These are phyloP conservation scores for Cyprinodon diabolis DNA, from an alignment of 2,797 vertebrate species.

Conservation along the genomic window DNA sequence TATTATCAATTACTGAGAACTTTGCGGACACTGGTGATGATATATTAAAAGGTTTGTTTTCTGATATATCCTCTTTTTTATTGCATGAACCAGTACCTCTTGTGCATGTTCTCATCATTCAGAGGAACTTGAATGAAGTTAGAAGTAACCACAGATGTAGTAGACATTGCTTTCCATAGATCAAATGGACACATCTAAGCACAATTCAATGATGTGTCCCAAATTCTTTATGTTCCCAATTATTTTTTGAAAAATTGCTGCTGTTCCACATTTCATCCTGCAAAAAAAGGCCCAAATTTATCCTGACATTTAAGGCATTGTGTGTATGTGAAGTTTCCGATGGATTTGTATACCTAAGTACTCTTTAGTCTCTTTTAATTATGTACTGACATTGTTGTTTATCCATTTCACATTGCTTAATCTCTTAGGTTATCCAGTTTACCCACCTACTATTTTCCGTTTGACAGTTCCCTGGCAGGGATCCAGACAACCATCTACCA, in stretches of 20 bases:
- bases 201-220: too few relatives aligned
- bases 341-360: background rate
- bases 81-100: too few relatives aligned
- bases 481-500: slow-evolving; percentile 82
- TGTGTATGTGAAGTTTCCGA: background rate
- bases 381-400: background rate
- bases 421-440: slow-evolving; percentile 81
- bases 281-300: background rate
- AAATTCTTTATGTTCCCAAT: too few relatives aligned
- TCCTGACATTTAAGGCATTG: background rate
- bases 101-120: too few relatives aligned
- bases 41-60: too few relatives aligned
- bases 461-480: slow-evolving; percentile 79
- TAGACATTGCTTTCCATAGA: too few relatives aligned
- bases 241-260: background rate
- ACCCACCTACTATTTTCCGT: slow-evolving; percentile 83
- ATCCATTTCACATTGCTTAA: background rate
- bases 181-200: too few relatives aligned
- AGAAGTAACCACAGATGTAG: too few relatives aligned
- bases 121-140: too few relatives aligned
- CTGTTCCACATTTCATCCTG: background rate
- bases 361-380: background rate
- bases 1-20: too few relatives aligned
- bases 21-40: too few relatives aligned
- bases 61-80: too few relatives aligned